Evolutionary conservation across 2,888 invertebrate species (phyloP), one percentile per base, ranked within the genome.

Genomic region (Pseudanteris insignis): DNA sequence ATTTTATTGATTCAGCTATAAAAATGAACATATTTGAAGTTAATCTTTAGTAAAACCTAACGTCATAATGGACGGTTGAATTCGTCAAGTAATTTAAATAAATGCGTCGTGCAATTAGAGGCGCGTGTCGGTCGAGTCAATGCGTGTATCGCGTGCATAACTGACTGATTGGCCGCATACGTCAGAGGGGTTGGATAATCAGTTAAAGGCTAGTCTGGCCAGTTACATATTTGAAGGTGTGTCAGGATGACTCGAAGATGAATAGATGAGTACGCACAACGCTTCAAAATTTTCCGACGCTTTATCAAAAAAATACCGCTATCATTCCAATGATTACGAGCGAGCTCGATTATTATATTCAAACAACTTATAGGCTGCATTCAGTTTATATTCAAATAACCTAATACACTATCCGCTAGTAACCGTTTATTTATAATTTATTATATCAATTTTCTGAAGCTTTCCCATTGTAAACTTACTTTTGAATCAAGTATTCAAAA

Each of bases 81-180:
- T 69, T 68, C 69, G 64, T 63, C 64, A 59, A 61, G 65, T 70
- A 71, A 73, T 73, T 71, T 70, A 65, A 66, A 73, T 71, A 71
- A 70, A 72, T 69, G 67, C 58, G 64, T 51, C 25, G 37, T 51
- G 55, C 64, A 61, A 66, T 68, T 63, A 63, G 43, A 47, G 38
- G 51, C 63, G 60, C 64, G 66, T 62, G 66, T 50, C 36, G 40
- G 59, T 38, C 41, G 70, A 77, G 74, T 74, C 75, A 75, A 76
- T 77, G 76, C 71, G 66, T 68, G 68, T 64, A 73, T 76, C 70
- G 77, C 76, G 74, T 76, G 77, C 73, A 69, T 69, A 73, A 73
- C 68, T 72, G 69, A 71, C 75, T 76, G 74, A 74, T 72, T 74
- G 72, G 72, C 75, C 74, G 65, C 70, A 67, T 68, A 67, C 51